These are phyloP conservation scores for Lepidocyrtinus sp. DNA, from an alignment of 2,888 invertebrate genomes.

Conservation along the genomic window DNA sequence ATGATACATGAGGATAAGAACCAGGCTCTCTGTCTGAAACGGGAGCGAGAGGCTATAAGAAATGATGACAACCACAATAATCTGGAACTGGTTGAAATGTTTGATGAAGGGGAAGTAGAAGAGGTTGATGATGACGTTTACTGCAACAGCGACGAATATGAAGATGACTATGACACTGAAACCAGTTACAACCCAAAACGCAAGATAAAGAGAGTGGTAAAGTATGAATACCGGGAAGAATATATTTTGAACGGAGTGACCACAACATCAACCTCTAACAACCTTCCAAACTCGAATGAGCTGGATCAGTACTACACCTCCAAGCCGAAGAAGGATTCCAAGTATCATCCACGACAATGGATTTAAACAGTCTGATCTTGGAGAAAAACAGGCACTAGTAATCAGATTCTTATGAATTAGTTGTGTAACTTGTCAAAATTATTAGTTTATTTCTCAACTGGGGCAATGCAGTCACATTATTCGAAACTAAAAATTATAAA, in stretches of 20 bases:
- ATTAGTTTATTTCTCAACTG: neutral
- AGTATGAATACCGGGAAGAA: conserved; percentile 44
- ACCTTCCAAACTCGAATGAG: conserved; percentile 1
- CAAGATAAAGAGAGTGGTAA: conserved; percentile 29
- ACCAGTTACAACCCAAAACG: neutral
- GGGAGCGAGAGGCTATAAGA: too few species aligned
- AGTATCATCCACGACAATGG: too few species aligned
- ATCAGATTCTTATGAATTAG: too few species aligned
- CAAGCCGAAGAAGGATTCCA: conserved; percentile 25
- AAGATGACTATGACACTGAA: neutral
- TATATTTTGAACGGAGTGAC: conserved; percentile 35
- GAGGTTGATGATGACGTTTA: conserved; percentile 29
- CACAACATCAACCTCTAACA: neutral
- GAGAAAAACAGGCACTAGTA: too few species aligned
- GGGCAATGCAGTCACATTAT: neutral
- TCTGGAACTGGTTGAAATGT: too few species aligned
- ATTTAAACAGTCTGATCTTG: too few species aligned
- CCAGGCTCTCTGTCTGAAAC: too few species aligned
- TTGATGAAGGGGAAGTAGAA: conserved; percentile 6
- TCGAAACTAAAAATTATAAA: conserved; percentile 1
- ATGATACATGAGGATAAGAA: neutral
- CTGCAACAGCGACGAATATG: conserved; percentile 25
- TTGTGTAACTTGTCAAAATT: conserved; percentile 19
- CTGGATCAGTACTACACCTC: conserved; percentile 21
- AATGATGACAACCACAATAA: too few species aligned